Conservation (phyloP, 2,797 vertebrate genomes). For the Bradypodion pumilum region DNA sequence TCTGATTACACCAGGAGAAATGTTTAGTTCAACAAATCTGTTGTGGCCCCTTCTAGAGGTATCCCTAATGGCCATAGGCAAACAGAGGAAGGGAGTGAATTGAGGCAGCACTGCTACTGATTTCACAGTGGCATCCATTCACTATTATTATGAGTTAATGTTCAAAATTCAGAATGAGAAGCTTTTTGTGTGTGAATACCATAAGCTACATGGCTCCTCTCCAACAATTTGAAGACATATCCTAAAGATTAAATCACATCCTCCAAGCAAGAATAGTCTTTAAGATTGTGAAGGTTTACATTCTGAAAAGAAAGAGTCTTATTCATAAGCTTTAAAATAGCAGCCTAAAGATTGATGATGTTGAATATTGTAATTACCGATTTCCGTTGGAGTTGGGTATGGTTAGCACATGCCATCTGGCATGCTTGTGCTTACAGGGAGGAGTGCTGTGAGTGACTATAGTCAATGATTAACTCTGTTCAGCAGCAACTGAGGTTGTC, state of each 20-base stretch:
- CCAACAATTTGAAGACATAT: conserved; percentile 39
- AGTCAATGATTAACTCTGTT: not conserved
- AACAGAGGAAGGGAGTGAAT: not conserved
- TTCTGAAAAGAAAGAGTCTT: conserved; percentile 58
- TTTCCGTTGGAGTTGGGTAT: conserved; percentile 30
- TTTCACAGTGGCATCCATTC: not conserved
- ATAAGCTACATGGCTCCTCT: conserved; percentile 36
- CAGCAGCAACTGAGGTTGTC: rapidly evolving
- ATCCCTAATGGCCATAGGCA: not conserved
- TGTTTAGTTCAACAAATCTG: not conserved
- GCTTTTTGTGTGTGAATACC: not conserved
- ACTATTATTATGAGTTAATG: not conserved
- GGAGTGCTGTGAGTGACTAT: not conserved
- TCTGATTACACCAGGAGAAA: not conserved
- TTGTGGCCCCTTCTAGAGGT: not conserved
- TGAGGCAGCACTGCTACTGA: rapidly evolving
- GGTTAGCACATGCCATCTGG: conserved; percentile 5
- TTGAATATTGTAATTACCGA: conserved; percentile 37
- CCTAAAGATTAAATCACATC: conserved; percentile 57
- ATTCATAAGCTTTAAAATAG: conserved; percentile 66
- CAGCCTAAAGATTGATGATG: conserved; percentile 34
- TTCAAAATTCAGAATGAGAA: not conserved
- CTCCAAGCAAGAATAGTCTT: conserved; percentile 64
- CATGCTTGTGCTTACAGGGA: not conserved
- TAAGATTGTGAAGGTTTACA: conserved; percentile 65